Base-by-base conservation (phyloP, 1,140 invertebrate genomes). In the Steinernema khuongi region DNA sequence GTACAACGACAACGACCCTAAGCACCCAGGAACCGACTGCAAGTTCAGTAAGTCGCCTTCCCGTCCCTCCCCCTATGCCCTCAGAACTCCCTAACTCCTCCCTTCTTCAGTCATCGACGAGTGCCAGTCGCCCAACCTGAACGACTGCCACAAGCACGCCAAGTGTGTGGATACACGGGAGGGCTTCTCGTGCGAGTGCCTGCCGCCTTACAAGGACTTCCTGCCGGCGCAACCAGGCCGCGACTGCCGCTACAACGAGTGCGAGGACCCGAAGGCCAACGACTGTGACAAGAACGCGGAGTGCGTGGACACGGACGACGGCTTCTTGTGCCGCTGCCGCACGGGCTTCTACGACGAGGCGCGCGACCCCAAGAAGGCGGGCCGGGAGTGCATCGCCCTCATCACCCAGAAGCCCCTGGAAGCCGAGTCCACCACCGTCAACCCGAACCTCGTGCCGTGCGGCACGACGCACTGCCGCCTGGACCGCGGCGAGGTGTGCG, bases 201-300 rank as follows among this genome's bases (percentile, higher is more conserved):
- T 68, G 11, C 22, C 43, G 14, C 71, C 70, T 26, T 80, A 73
- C 73, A 69, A 66, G n/a, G 79, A 81, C 67, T 70, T 80, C 11
- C 81, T 77, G 31, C 78, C 81, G 1, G 26, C 50, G 1, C 73
- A 80, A 29, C 81, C 82, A 1, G 82, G 82, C 41, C 79, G 82
- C 22, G 29, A 77, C 19, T 83, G 82, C 71, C 43, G 50, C 28
- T 66, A 67, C 68, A 79, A 84, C 70, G 83, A 84, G 74, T 84
- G 83, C 44, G 33, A 72, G 0, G 68, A 74, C 70, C 30, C 73
- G 28, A 74, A 72, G 11, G 67, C 71, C 14, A 79, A 84, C 43
- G 81, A 85, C 70, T 84, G 82, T 70, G 80, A 81, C 33, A 79
- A 81, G 32, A 82, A 84, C 33, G 82, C 82, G 2, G 69, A 79